Evolutionary conservation across 1,140 invertebrate species (phyloP).

Genomic region (Hycleus phaleratus): DNA sequence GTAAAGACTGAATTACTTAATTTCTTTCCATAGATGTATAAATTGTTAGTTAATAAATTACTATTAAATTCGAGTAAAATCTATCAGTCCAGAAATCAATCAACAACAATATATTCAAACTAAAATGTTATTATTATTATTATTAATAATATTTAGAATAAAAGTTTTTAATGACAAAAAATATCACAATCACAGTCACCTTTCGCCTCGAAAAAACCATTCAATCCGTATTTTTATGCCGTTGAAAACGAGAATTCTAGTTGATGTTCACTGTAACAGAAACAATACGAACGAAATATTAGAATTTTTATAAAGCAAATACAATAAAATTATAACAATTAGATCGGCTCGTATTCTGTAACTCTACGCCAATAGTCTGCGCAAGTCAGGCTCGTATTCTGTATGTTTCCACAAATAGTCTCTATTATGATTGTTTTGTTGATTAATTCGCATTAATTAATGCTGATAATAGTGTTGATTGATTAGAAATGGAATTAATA

Average conservation of each 20-base stretch:
- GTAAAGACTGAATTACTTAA: slow-evolving; percentile 16
- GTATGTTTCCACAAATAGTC: too few relatives aligned
- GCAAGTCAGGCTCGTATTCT: too few relatives aligned
- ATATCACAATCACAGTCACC: slow-evolving; percentile 28
- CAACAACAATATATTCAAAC: slow-evolving; percentile 23
- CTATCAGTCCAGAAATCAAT: slow-evolving; percentile 20
- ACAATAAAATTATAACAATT: not conserved
- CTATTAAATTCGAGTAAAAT: slow-evolving; percentile 24
- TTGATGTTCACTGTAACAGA: slow-evolving; percentile 27
- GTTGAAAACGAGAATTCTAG: slow-evolving; percentile 10
- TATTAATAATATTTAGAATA: slow-evolving; percentile 22
- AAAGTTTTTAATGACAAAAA: slow-evolving; percentile 10
- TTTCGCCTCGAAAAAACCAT: slow-evolving; percentile 4
- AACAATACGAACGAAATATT: not conserved
- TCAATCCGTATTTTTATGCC: slow-evolving; percentile 7
- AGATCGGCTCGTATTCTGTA: too few relatives aligned
- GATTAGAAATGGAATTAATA: too few relatives aligned
- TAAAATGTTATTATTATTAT: slow-evolving; percentile 11
- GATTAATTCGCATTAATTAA: too few relatives aligned
- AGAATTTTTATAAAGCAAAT: not conserved
- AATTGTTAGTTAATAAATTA: not conserved
- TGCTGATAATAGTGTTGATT: too few relatives aligned
- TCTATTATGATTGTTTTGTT: too few relatives aligned
- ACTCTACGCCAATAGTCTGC: too few relatives aligned
- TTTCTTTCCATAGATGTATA: not conserved